Conservation (phyloP, 2,113 vertebrate genomes). For the Mormyrus iriodes region DNA sequence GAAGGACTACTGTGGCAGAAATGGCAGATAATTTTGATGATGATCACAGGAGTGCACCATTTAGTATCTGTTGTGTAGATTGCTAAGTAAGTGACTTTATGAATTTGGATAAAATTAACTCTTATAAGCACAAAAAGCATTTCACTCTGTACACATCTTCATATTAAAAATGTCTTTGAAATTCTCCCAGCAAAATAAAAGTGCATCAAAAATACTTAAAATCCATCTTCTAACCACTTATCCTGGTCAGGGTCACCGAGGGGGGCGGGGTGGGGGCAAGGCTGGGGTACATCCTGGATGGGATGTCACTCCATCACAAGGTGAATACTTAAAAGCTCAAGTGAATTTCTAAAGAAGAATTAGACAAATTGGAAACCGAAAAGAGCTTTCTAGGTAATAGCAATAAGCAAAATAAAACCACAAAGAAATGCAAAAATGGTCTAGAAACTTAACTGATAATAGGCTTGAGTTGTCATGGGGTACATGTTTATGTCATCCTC, state of each 20-base stretch:
- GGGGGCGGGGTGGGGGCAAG: not conserved
- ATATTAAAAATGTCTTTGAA: not conserved
- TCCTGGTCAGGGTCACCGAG: not conserved
- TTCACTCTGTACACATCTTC: not conserved
- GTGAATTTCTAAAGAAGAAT: constrained; percentile 20
- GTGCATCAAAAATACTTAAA: not conserved
- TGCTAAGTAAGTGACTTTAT: not conserved
- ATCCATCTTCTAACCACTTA: not conserved
- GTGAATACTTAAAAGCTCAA: constrained; percentile 4
- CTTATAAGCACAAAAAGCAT: not conserved
- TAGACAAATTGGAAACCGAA: constrained; percentile 19
- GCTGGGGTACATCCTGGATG: not conserved
- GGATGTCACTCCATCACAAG: not conserved
- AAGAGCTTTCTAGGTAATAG: constrained; percentile 22
- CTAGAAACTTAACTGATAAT: constrained; percentile 62
- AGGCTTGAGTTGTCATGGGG: not conserved
- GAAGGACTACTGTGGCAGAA: not conserved
- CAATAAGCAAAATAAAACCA: constrained; percentile 29
- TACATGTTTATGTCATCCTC: constrained; percentile 6
- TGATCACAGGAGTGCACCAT: not conserved
- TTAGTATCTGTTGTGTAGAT: not conserved
- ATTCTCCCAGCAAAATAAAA: not conserved
- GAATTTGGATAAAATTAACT: not conserved
- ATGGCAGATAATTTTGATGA: not conserved
- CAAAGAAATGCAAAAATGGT: constrained; percentile 59